Percentiles rank a stretch among this genome's conserved stretches.
phyloP scores from a whole-genome alignment of 2,797 vertebrate genomes.

The Harpagifer antarcticus region DNA sequence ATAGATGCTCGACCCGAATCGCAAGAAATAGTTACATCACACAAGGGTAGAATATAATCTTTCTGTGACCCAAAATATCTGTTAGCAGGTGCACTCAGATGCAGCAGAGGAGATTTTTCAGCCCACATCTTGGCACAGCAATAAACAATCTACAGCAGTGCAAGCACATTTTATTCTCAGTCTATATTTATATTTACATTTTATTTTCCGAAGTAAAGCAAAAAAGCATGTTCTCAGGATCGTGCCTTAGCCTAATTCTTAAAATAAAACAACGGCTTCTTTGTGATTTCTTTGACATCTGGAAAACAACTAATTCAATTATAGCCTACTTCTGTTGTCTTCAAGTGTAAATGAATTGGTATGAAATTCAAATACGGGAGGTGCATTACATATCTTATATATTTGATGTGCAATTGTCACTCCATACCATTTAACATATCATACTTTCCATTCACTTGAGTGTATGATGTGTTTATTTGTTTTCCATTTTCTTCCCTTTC shows the following conservation, averaged over 20 bases:
- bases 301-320: constrained; percentile 34
- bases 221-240: constrained; percentile 25
- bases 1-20: constrained; percentile 5
- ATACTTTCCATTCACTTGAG: neutral
- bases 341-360: constrained; percentile 7
- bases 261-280: constrained; percentile 18
- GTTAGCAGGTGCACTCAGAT: constrained; percentile 22
- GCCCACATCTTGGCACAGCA: constrained; percentile 45
- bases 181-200: constrained; percentile 21
- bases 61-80: constrained; percentile 25
- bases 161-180: constrained; percentile 33
- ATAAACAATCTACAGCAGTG: constrained; percentile 38
- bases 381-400: neutral
- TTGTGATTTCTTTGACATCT: too few species aligned
- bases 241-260: constrained; percentile 10
- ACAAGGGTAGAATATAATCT: constrained; percentile 35
- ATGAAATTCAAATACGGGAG: constrained; percentile 2
- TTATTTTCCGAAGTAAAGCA: constrained; percentile 21
- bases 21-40: constrained; percentile 35
- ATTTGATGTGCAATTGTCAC: neutral
- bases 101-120: constrained; percentile 26
- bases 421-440: neutral
- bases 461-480: neutral
- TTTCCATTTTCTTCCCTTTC: too few species aligned
- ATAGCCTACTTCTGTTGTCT: constrained; percentile 4